Evolutionary conservation across 1,140 invertebrate species (phyloP).

Genomic region (Venturia canescens): DNA sequence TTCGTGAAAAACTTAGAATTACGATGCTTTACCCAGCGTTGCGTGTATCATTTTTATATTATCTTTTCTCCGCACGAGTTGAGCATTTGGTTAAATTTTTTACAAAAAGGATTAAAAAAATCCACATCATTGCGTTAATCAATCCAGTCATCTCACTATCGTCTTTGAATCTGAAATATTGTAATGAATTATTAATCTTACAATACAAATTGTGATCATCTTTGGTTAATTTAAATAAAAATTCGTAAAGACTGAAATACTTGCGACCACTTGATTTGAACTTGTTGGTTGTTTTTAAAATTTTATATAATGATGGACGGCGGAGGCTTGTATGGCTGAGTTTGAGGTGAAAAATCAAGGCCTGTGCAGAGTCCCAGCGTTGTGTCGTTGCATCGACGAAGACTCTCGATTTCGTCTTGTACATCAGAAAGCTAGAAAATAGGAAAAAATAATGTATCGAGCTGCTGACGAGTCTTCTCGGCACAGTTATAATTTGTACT

Average conservation of each 20-base stretch:
- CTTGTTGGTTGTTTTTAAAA: conserved; percentile 17
- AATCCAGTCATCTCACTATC: conserved; percentile 35
- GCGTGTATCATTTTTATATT: too few relatives aligned
- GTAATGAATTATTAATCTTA: conserved; percentile 54
- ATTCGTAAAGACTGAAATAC: conserved; percentile 60
- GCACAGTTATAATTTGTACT: conserved; percentile 47
- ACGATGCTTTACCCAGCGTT: too few relatives aligned
- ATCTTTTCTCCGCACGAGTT: too few relatives aligned
- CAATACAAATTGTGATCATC: conserved; percentile 56
- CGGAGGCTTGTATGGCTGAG: conserved; percentile 20
- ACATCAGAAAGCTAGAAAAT: conserved; percentile 33
- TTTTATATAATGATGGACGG: conserved; percentile 52
- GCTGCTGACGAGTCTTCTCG: background rate
- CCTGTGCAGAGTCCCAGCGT: conserved; percentile 39
- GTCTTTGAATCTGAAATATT: conserved; percentile 54
- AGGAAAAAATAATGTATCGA: background rate
- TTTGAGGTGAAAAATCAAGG: conserved; percentile 30
- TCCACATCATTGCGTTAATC: background rate
- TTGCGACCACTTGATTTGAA: background rate
- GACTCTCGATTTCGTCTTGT: conserved; percentile 42
- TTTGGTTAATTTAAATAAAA: conserved; percentile 63
- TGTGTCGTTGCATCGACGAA: conserved; percentile 55
- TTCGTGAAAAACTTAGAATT: too few relatives aligned
- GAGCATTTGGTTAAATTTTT: too few relatives aligned
- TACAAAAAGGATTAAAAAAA: too few relatives aligned